A percentile compares a stretch with the other conserved stretches of the same genome.
Evolutionary conservation across 92 coral and sea anemone species (phyloP).

Genomic region (Metridium senile): DNA sequence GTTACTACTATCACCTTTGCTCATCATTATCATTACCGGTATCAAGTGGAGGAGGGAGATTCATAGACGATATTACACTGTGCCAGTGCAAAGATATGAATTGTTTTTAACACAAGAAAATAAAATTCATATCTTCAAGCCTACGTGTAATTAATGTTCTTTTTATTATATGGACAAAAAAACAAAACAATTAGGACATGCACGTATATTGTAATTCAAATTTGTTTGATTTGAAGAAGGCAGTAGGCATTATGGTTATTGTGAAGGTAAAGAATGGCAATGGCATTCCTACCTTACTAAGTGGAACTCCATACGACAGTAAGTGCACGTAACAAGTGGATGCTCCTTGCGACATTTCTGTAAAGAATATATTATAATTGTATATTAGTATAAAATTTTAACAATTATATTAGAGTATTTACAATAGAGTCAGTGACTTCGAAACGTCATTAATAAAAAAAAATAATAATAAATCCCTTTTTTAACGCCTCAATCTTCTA

Average conservation of each 20-base stretch:
- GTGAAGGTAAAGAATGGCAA: background rate
- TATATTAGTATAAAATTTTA: background rate
- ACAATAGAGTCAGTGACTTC: background rate
- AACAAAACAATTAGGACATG: background rate
- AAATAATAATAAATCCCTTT: too few relatives aligned
- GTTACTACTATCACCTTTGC: too few relatives aligned
- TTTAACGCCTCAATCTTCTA: too few relatives aligned
- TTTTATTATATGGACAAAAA: background rate
- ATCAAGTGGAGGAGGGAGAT: too few relatives aligned
- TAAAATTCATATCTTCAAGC: too few relatives aligned
- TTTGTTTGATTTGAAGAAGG: too few relatives aligned
- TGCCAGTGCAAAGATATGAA: background rate
- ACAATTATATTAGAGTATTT: background rate
- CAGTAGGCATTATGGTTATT: too few relatives aligned
- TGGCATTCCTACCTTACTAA: slow-evolving; percentile 58
- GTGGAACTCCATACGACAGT: slow-evolving; percentile 93
- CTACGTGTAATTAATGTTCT: background rate
- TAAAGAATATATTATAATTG: background rate
- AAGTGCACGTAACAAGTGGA: slow-evolving; percentile 86
- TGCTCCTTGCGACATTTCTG: slow-evolving; percentile 87
- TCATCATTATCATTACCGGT: too few relatives aligned
- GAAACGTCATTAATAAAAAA: too few relatives aligned
- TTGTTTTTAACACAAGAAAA: too few relatives aligned
- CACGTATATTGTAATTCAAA: background rate
- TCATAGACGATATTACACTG: background rate